phyloP scores from a whole-genome alignment of 2,888 invertebrate species.

The Lymantria dispar region DNA sequence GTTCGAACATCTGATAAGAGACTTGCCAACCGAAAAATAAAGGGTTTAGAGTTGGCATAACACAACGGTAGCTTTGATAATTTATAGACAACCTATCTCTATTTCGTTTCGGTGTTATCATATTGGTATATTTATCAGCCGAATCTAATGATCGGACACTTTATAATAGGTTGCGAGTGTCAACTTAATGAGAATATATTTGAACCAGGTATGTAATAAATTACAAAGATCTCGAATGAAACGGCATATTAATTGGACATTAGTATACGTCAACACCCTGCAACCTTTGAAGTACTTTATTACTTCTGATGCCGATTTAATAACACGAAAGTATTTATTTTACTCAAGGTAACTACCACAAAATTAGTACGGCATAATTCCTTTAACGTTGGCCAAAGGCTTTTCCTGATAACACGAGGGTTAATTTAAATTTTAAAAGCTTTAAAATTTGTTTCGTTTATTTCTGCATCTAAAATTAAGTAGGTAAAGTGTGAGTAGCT shows the following conservation, averaged over 20 bases:
- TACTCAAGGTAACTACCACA: too few relatives aligned
- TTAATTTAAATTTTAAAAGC: slow-evolving; percentile 49
- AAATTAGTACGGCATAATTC: too few relatives aligned
- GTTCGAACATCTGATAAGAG: slow-evolving; percentile 56
- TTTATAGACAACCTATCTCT: slow-evolving; percentile 63
- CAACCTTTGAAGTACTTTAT: slow-evolving; percentile 4
- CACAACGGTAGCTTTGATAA: slow-evolving; percentile 50
- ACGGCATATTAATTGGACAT: slow-evolving; percentile 79
- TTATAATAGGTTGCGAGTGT: slow-evolving; percentile 73
- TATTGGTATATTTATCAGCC: slow-evolving; percentile 57
- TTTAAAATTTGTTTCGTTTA: slow-evolving; percentile 35
- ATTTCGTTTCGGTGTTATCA: slow-evolving; percentile 60
- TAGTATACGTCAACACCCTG: slow-evolving; percentile 69
- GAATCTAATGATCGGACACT: slow-evolving; percentile 70
- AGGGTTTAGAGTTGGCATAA: slow-evolving; percentile 35
- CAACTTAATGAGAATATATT: slow-evolving; percentile 80
- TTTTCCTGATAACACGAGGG: slow-evolving; percentile 42
- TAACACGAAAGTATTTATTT: too few relatives aligned
- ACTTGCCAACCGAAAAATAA: slow-evolving; percentile 38
- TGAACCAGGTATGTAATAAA: slow-evolving; percentile 67
- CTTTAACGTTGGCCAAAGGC: slow-evolving; percentile 10
- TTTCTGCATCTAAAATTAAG: slow-evolving; percentile 30
- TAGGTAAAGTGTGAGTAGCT: too few relatives aligned
- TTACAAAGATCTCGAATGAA: slow-evolving; percentile 66
- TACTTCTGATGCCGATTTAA: neutral